Evolutionary conservation across 2,797 vertebrate species (phyloP).

Genomic region (Lepus oiostolus): DNA sequence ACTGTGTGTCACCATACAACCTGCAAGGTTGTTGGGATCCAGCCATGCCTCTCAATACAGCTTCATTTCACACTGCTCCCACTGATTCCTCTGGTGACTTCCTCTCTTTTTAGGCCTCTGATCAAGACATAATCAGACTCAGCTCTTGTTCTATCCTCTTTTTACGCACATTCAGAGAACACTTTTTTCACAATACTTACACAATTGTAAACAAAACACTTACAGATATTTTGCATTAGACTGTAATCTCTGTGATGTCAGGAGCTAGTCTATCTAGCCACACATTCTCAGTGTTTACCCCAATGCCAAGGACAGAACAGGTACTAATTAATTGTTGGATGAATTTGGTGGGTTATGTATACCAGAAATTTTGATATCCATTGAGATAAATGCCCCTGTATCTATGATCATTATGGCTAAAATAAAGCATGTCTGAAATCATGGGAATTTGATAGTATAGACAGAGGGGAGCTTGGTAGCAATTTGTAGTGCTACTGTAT

Average conservation of each 20-base stretch:
- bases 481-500: not conserved
- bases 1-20: fast-evolving
- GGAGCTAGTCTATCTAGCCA: not conserved
- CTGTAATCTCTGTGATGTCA: not conserved
- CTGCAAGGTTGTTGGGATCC: not conserved
- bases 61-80: not conserved
- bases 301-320: not conserved
- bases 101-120: not conserved
- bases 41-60: not conserved
- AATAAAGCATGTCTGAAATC: not conserved
- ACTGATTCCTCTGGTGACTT: not conserved
- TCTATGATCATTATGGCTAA: not conserved
- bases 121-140: not conserved
- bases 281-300: not conserved
- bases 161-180: not conserved
- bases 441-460: not conserved
- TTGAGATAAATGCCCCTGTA: not conserved
- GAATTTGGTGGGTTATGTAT: not conserved
- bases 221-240: not conserved
- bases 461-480: not conserved
- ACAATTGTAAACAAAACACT: not conserved
- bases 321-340: not conserved
- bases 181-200: not conserved
- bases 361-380: not conserved
- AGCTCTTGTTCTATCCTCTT: not conserved